Evolutionary conservation across 2,888 invertebrate species (phyloP), one percentile per base, ranked within the genome.

Genomic region (Tineola bisselliella): DNA sequence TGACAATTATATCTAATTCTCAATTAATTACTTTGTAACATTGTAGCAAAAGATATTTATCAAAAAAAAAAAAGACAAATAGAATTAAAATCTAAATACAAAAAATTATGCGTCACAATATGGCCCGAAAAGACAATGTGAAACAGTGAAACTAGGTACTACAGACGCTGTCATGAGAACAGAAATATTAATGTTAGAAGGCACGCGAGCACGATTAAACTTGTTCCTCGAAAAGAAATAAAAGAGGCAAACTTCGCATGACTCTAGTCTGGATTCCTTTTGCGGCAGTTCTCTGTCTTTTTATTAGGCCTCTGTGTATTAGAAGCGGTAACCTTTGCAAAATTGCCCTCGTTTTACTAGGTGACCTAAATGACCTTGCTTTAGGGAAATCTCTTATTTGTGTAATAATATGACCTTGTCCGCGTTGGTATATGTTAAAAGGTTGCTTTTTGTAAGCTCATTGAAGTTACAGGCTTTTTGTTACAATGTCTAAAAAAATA

Each of bases 131-230:
- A 17, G 10, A 17, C 17, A 48, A 15, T 48, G 17, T 48, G 17
- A 48, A 48, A 48, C 8, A 17, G 48, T 17, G 17, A 15, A 48
- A 17, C 48, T 17, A n/a, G 38, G 11, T 48, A 48, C 48, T 15
- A 48, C 48, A 13, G 12, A n/a, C 11, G 56, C 58, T 33, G 58
- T 33, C 58, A 58, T 58, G 58, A 58, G 58, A 58, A 58, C 58
- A 58, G 68, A 70, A 72, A 70, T 70, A 71, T 70, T 72, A 72
- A 71, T 70, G 70, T 63, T 67, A 61, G 52, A 54, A 17, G 38
- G 63, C 74, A 74, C 74, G 72, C 73, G 68, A 75, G 65, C 56
- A 59, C 68, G 66, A 67, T 71, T 70, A 68, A 69, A 70, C 67
- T 71, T 58, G 58, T 17, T 58, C 58, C 58, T 58, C 58, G 48